Evolutionary conservation across 1,140 invertebrate genomes (phyloP).

Genomic region (Elymnias hypermnestra): DNA sequence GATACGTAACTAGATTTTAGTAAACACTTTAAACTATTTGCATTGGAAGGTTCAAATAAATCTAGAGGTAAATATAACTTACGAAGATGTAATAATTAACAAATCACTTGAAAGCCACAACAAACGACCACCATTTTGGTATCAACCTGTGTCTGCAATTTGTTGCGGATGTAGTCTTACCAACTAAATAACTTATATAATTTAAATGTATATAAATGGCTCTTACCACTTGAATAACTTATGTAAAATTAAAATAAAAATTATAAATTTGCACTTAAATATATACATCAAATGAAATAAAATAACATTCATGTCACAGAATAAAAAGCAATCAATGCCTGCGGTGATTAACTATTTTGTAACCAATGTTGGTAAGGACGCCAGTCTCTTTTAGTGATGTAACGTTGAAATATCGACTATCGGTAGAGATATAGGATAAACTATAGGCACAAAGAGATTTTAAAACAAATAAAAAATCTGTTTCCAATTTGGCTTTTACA

Average conservation of each 20-base stretch:
- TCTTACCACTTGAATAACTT: no score
- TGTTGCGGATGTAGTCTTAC: constrained; percentile 47
- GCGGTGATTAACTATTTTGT: constrained; percentile 8
- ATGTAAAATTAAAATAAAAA: no score
- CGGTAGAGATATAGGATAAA: not conserved
- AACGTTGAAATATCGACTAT: constrained; percentile 12
- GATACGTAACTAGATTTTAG: not conserved
- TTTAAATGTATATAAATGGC: no score
- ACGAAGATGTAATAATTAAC: constrained; percentile 31
- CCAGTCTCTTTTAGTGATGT: constrained; percentile 18
- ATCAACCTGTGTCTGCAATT: constrained; percentile 54
- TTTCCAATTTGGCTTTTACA: no score
- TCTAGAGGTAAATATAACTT: constrained; percentile 14
- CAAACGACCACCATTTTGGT: constrained; percentile 77
- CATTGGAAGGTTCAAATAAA: not conserved
- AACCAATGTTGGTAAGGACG: constrained; percentile 9
- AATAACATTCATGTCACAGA: constrained; percentile 11
- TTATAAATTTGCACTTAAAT: no score
- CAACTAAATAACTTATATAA: constrained; percentile 35
- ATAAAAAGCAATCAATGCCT: constrained; percentile 25
- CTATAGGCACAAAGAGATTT: no score
- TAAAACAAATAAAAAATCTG: no score
- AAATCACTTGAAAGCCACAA: constrained; percentile 71
- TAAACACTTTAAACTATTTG: not conserved
- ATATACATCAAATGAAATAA: no score